A percentile compares a stretch with the other conserved stretches of the same genome.
phyloP scores from a whole-genome alignment of 2,797 vertebrate species.

The Hozukius guyotensis region DNA sequence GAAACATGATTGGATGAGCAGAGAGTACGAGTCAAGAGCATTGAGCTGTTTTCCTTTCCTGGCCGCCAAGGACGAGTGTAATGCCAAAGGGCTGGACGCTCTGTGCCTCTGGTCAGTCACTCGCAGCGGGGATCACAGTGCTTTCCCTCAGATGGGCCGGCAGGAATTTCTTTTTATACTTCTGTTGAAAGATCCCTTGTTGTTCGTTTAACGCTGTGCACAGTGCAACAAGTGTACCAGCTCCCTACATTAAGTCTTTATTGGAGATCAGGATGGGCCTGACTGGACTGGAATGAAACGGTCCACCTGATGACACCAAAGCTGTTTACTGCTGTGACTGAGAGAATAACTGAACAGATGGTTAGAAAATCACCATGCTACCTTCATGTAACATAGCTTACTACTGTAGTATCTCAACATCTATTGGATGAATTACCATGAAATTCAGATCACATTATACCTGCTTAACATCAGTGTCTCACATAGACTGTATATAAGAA shows the following conservation, averaged over 20 bases:
- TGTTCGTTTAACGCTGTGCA: neutral
- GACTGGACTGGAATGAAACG: neutral
- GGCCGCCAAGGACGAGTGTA: slow-evolving; percentile 28
- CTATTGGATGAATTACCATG: neutral
- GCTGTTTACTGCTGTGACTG: neutral
- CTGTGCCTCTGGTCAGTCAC: slow-evolving; percentile 12
- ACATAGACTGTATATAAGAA: too few species aligned
- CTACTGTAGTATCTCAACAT: neutral
- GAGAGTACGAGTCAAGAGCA: slow-evolving; percentile 33
- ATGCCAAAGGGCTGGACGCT: slow-evolving; percentile 47
- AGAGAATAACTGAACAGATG: slow-evolving; percentile 1
- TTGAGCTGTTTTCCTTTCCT: slow-evolving; percentile 53
- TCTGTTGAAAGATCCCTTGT: neutral
- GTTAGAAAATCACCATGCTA: neutral
- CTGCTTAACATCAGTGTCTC: neutral
- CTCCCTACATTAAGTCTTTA: neutral
- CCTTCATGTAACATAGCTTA: neutral
- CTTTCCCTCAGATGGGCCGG: neutral
- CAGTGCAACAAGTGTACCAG: neutral
- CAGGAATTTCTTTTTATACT: slow-evolving; percentile 3
- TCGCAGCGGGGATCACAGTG: slow-evolving; percentile 19
- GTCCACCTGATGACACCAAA: neutral
- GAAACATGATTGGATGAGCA: slow-evolving; percentile 57
- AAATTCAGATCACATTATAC: neutral
- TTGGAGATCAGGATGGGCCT: neutral